Percentiles rank a stretch among this genome's conserved stretches.
Conservation (phyloP, 2,113 vertebrate genomes). For the Entelurus aequoreus region DNA sequence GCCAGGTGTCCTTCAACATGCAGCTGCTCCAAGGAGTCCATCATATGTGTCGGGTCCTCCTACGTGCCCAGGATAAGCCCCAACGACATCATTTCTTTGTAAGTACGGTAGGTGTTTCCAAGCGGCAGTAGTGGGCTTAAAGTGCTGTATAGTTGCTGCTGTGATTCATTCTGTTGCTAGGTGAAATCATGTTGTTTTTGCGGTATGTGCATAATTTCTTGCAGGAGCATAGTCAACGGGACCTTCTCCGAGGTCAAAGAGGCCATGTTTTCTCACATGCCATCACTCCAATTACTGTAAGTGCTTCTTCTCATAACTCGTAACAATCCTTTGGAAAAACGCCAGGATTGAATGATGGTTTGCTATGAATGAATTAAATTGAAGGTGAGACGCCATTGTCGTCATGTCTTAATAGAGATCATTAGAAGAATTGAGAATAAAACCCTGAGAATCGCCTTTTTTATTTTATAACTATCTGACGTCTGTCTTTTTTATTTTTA, state of each 20-base stretch:
- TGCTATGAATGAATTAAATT: too few relatives aligned
- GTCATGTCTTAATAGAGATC: too few relatives aligned
- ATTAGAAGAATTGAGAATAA: too few relatives aligned
- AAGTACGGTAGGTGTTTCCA: conserved; percentile 54
- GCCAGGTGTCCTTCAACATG: conserved; percentile 82
- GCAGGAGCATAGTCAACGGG: conserved; percentile 94
- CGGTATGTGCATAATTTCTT: conserved; percentile 8
- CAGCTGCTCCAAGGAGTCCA: conserved; percentile 91
- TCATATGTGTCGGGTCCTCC: conserved; percentile 91
- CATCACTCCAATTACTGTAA: conserved; percentile 93
- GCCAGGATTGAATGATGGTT: too few relatives aligned
- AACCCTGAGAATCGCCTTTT: too few relatives aligned
- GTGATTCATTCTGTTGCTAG: neutral
- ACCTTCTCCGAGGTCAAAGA: conserved; percentile 93
- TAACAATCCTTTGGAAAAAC: neutral
- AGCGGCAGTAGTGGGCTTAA: too few relatives aligned
- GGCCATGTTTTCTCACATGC: conserved; percentile 91
- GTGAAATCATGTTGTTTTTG: neutral
- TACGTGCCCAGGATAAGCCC: conserved; percentile 78
- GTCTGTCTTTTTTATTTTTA: too few relatives aligned
- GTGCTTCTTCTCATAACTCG: conserved; percentile 32
- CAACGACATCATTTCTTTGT: conserved; percentile 88
- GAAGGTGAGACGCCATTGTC: too few relatives aligned
- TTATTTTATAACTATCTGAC: too few relatives aligned
- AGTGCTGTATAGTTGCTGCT: neutral